Base-by-base conservation (phyloP, 2,888 invertebrate genomes). In the Agonopterix heracliana region DNA sequence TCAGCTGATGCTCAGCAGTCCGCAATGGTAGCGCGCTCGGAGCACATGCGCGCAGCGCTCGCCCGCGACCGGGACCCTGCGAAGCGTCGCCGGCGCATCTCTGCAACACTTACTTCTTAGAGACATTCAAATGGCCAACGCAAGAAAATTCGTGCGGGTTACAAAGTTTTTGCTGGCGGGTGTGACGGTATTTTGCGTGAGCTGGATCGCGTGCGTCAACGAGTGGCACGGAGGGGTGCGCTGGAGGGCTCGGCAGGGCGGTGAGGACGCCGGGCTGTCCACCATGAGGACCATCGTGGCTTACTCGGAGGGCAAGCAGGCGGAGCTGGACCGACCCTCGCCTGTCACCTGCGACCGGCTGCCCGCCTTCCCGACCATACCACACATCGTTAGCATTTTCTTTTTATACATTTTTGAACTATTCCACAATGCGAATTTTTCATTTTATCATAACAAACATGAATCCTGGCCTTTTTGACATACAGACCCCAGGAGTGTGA, bases 271-370 rank as follows among this genome's bases (percentile, higher is more conserved):
- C 1, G 54, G 59, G 43, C 55, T 71, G 52, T 66, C 87, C 34
- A 88, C 88, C 51, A 89, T 91, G 79, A 85, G 85, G 64, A 91
- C 91, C 53, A 90, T 91, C 58, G 89, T 91, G 56, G 91, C 89
- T 13, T 91, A 91, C 74, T 91, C 91, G 35, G 90, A 90, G 65
- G 87, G 80, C 55, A 89, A 89, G 62, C 86, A 79, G 61, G 89
- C 87, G 3, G 89, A 90, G 68, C 74, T 89, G 78, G 89, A 89
- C 54, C 71, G 80, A 11, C 87, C 86, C 7, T 75, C 71, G 13
- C 87, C 85, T 0, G 74, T 89, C 48, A 63, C 81, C 48, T 89
- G 89, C 61, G 80, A 81, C 57, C 73, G 78, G 10, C 63, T 85
- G 9, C 84, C 81, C 1, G 78, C 75, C 38, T 74, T 71, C 52